These are phyloP conservation scores for Argya squamiceps DNA, from an alignment of 2,797 vertebrate genomes.

Conservation along the genomic window DNA sequence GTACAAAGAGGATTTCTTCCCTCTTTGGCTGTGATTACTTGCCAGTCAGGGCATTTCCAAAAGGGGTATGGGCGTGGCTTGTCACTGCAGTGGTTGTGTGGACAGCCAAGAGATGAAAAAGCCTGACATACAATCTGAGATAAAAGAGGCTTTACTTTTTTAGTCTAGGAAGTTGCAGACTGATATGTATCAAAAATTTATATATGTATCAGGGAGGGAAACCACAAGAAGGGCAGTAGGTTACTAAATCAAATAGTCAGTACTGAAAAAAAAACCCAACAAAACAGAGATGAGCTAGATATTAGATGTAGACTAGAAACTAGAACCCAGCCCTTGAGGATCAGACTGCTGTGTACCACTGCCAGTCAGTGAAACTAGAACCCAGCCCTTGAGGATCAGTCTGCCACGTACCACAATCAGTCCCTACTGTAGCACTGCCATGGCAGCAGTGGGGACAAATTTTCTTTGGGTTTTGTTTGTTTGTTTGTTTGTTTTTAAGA, in stretches of 20 bases:
- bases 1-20: background rate
- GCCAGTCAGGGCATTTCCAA: background rate
- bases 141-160: conserved; percentile 6
- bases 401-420: background rate
- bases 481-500: background rate
- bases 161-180: background rate
- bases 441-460: background rate
- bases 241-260: background rate
- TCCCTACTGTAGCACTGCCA: background rate
- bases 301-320: background rate
- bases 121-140: background rate
- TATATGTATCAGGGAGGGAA: background rate
- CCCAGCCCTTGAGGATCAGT: background rate
- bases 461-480: background rate
- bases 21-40: background rate
- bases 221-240: background rate
- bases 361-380: background rate
- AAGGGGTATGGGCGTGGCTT: background rate
- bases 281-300: background rate
- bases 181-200: background rate
- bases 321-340: background rate
- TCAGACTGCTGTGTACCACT: background rate
- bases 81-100: background rate
- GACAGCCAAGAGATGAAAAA: background rate
- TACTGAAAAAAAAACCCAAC: background rate